phyloP scores from a whole-genome alignment of 1,140 invertebrate genomes.

The Aethina tumida region DNA sequence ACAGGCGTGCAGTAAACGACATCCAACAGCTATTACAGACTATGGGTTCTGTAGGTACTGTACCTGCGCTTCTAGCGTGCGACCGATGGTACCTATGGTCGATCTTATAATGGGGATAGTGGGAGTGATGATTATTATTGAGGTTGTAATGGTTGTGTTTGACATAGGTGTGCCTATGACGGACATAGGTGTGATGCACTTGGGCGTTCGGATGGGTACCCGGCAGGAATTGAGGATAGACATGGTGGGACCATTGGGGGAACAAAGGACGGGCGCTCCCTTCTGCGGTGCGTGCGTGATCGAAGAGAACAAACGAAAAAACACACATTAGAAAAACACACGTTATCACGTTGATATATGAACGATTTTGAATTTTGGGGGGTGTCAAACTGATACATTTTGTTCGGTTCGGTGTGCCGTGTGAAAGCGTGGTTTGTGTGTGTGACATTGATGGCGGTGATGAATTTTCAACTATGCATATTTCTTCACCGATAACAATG shows the following conservation, averaged over 20 bases:
- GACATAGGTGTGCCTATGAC: constrained; percentile 41
- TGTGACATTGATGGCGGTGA: no score
- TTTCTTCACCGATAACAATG: no score
- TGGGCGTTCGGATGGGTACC: constrained; percentile 67
- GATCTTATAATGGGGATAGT: constrained; percentile 38
- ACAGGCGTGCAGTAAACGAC: no score
- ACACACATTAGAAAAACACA: no score
- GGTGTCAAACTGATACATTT: no score
- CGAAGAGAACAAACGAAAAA: constrained; percentile 8
- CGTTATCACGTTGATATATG: no score
- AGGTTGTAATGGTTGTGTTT: constrained; percentile 38
- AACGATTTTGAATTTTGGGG: no score
- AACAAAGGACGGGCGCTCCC: constrained; percentile 60
- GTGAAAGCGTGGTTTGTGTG: no score
- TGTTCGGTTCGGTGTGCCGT: no score
- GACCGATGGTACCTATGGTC: constrained; percentile 47
- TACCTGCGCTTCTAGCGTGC: constrained; percentile 55
- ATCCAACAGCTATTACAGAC: no score
- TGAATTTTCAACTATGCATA: no score
- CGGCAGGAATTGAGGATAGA: constrained; percentile 83
- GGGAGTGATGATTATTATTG: constrained; percentile 44
- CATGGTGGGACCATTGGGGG: constrained; percentile 86
- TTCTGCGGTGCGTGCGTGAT: constrained; percentile 27
- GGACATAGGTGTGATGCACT: constrained; percentile 49
- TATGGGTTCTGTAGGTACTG: no score